Conservation (phyloP, 2,888 invertebrate species). For the Nomada lathburiana region DNA sequence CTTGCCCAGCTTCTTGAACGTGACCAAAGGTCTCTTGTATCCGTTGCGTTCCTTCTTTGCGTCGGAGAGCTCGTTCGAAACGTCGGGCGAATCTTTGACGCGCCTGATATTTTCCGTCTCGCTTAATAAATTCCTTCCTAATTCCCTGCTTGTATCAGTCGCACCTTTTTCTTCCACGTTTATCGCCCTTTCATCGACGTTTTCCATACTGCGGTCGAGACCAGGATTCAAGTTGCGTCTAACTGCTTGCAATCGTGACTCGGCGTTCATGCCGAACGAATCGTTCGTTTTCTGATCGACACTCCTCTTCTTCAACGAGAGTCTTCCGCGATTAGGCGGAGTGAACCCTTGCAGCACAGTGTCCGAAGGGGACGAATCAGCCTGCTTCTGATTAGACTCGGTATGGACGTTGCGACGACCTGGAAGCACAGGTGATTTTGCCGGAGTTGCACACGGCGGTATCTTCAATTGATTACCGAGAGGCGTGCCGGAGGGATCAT, state of each 20-base stretch:
- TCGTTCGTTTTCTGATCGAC: background rate
- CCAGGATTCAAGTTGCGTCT: conserved; percentile 49
- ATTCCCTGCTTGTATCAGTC: too few relatives aligned
- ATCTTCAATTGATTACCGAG: background rate
- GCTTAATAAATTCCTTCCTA: background rate
- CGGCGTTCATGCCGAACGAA: background rate
- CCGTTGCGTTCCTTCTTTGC: background rate
- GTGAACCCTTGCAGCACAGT: background rate
- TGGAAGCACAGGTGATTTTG: fast-evolving
- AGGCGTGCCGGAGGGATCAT: too few relatives aligned
- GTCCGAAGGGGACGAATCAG: background rate
- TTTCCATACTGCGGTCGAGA: background rate
- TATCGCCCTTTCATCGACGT: background rate
- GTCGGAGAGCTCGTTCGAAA: background rate
- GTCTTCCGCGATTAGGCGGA: background rate
- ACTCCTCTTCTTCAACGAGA: conserved; percentile 40
- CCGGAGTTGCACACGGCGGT: background rate
- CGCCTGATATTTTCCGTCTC: background rate
- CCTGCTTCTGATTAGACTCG: background rate
- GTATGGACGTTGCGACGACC: background rate
- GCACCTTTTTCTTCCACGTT: background rate
- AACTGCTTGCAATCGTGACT: conserved; percentile 20
- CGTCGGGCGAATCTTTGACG: too few relatives aligned
- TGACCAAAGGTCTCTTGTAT: background rate
- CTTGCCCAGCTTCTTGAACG: conserved; percentile 57